A percentile compares a stretch with the other conserved stretches of the same genome.
Conservation (phyloP, 2,797 vertebrate genomes). For the Falco concolor region DNA sequence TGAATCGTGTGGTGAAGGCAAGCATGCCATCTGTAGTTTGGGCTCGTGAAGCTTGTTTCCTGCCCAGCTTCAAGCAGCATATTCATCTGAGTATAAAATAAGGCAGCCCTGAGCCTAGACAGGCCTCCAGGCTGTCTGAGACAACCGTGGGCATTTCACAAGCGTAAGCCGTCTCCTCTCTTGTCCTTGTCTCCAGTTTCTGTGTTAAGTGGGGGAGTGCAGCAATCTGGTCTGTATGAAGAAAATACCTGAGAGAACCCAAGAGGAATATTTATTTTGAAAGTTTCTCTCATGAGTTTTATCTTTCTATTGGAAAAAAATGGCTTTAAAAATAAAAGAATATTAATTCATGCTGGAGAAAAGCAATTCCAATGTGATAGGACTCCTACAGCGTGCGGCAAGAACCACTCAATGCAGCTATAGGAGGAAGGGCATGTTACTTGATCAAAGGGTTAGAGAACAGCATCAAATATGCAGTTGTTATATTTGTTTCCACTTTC, state of each 20-base stretch:
- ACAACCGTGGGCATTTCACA: neutral
- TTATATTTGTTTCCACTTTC: neutral
- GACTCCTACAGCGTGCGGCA: neutral
- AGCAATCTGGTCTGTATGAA: neutral
- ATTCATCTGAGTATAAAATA: neutral
- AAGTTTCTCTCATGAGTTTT: neutral
- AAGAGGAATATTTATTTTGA: neutral
- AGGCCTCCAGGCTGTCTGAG: neutral
- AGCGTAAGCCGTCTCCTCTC: neutral
- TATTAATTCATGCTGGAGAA: neutral
- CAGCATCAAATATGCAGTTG: neutral
- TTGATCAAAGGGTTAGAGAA: neutral
- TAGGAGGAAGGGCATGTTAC: neutral
- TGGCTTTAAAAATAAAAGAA: neutral
- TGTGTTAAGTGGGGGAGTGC: neutral
- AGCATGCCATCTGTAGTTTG: slow-evolving; percentile 26
- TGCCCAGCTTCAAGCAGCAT: neutral
- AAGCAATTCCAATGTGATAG: neutral
- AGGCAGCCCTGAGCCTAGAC: neutral
- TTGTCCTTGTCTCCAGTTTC: neutral
- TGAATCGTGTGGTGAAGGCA: neutral
- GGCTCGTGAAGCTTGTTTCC: neutral
- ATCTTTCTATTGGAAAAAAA: neutral
- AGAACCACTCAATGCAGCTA: neutral
- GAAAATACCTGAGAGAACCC: neutral